Evolutionary conservation across 2,888 invertebrate species (phyloP).

Genomic region (Oegoconia quadripuncta): DNA sequence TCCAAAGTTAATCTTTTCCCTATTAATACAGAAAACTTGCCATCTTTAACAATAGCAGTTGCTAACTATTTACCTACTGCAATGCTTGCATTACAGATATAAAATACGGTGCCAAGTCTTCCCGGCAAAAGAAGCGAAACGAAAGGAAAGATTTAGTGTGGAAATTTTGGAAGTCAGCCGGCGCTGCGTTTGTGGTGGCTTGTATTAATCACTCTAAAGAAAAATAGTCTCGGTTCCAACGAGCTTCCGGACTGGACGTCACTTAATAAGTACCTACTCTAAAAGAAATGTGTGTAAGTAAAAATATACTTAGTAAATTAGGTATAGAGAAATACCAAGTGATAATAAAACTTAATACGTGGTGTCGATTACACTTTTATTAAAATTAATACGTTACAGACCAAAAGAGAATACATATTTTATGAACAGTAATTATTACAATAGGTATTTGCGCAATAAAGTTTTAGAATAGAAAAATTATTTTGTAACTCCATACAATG

Average conservation of each 20-base stretch:
- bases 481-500: too few species aligned
- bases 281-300: too few species aligned
- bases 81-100: constrained; percentile 70
- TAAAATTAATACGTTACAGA: too few species aligned
- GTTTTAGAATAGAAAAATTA: too few species aligned
- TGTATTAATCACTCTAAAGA: constrained; percentile 68
- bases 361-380: too few species aligned
- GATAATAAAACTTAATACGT: neutral
- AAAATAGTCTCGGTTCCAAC: constrained; percentile 55
- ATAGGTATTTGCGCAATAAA: too few species aligned
- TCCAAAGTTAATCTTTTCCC: constrained; percentile 4
- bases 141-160: constrained; percentile 66
- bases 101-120: constrained; percentile 76
- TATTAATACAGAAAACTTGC: constrained; percentile 6
- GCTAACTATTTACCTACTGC: constrained; percentile 65
- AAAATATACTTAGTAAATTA: constrained; percentile 7
- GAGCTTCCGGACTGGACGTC: constrained; percentile 41
- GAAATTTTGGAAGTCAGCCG: constrained; percentile 78
- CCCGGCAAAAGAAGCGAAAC: constrained; percentile 70
- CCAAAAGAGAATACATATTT: too few species aligned
- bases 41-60: constrained; percentile 15
- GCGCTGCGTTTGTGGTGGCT: constrained; percentile 59
- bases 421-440: too few species aligned
- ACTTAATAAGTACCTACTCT: constrained; percentile 18
- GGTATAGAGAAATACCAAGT: neutral